A percentile compares a stretch with the other conserved stretches of the same genome.
Evolutionary conservation across 2,888 invertebrate genomes (phyloP).

Genomic region (Fragum fragum): DNA sequence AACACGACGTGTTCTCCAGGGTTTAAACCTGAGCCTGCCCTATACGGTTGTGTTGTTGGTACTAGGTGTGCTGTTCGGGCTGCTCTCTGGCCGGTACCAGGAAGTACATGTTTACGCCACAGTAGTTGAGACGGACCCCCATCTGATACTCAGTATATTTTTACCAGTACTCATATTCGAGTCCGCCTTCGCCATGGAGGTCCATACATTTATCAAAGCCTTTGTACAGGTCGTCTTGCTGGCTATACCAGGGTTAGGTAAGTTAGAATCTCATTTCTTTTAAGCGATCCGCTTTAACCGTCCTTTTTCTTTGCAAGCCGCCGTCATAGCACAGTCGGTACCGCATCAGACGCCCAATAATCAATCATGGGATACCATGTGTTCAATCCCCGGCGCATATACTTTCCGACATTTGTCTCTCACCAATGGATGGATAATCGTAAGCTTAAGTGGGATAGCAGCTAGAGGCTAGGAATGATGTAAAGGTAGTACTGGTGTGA

Average conservation of each 20-base stretch:
- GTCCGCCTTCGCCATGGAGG: conserved; percentile 87
- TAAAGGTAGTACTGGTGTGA: no score
- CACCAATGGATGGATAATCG: no score
- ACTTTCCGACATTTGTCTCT: no score
- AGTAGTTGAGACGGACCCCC: conserved; percentile 83
- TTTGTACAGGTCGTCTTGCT: conserved; percentile 84
- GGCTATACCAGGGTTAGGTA: conserved; percentile 85
- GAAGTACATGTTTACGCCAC: conserved; percentile 73
- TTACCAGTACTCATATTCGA: conserved; percentile 87
- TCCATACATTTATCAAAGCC: conserved; percentile 85
- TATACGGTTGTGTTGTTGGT: conserved; percentile 87
- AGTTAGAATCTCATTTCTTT: conserved; percentile 34
- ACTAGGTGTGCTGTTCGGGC: conserved; percentile 84
- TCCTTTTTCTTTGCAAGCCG: no score
- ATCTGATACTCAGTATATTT: conserved; percentile 85
- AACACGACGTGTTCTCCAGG: conserved; percentile 72
- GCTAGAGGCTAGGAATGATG: no score
- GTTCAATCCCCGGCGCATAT: no score
- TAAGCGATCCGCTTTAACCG: no score
- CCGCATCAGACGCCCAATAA: no score
- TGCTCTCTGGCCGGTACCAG: conserved; percentile 70
- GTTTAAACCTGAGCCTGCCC: conserved; percentile 81
- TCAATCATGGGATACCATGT: no score
- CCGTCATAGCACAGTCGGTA: no score
- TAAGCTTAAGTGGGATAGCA: no score